Conservation (phyloP, 1,140 invertebrate species). For the Lordiphosa mommai region DNA sequence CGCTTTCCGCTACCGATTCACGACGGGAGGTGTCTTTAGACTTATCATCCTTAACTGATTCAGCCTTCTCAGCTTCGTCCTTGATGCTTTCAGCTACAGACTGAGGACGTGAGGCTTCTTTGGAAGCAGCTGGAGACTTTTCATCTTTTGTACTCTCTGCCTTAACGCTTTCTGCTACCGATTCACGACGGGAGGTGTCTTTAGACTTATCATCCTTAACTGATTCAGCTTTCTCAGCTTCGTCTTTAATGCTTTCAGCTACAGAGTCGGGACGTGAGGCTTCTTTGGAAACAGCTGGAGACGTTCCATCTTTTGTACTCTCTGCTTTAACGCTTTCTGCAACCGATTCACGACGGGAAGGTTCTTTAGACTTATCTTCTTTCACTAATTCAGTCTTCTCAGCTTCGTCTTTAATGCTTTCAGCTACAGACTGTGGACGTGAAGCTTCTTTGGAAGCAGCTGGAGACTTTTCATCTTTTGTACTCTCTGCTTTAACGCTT, state of each 20-base stretch:
- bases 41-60: conserved; percentile 8
- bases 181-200: conserved; percentile 12
- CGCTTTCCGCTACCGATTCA: conserved; percentile 14
- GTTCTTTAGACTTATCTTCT: conserved; percentile 19
- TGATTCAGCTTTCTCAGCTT: conserved; percentile 24
- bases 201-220: conserved; percentile 7
- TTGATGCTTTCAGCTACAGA: conserved; percentile 8
- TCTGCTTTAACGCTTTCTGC: conserved; percentile 8
- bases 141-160: conserved; percentile 8
- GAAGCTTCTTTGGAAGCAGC: conserved; percentile 4
- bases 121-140: conserved; percentile 11
- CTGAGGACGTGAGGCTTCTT: conserved; percentile 10
- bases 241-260: conserved; percentile 10
- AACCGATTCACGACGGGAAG: conserved; percentile 19
- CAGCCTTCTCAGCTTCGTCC: conserved; percentile 3
- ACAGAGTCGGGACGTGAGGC: conserved; percentile 26
- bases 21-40: conserved; percentile 10
- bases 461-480: conserved; percentile 6
- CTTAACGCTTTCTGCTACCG: conserved; percentile 1
- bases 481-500: conserved; percentile 15
- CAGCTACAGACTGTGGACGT: conserved; percentile 2
- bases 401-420: conserved; percentile 1
- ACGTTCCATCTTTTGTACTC: conserved; percentile 5
- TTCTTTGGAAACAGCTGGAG: conserved; percentile 17
- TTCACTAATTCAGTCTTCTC: background rate